Evolutionary conservation across 1,140 invertebrate species (phyloP), one percentile per base, ranked within the genome.

Genomic region (Galendromus occidentalis): DNA sequence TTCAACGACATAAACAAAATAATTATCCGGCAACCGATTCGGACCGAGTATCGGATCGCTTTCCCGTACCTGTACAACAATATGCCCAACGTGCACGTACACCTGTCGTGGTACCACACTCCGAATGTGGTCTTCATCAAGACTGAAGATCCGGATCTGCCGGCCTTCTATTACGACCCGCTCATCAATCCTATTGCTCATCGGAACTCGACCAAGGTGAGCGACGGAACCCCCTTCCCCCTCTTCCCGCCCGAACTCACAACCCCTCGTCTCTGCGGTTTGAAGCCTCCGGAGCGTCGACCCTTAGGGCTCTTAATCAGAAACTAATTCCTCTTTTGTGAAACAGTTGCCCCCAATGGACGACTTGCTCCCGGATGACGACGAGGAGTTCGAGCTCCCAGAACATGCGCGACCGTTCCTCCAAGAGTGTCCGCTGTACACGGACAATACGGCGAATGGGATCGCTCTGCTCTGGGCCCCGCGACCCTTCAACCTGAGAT

Each of bases 1-100:
- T 99, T 99, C 73, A 99, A 99, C 79, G 96, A 99, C 74, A 99
- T 99, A 64, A 98, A 99, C 73, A 99, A 99, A 76, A 97, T 99
- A 69, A 99, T 99, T 66, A 98, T 99, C 72, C 79, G 96, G 30
- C 94, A 98, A 73, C 94, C 94, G 30, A 91, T 99, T 69, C 82
- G 96, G 67, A 99, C 96, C 6, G 96, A 99, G 78, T 99, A 98
- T 76, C 83, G 95, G 67, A 99, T 99, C 74, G 95, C 95, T 2
- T 99, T 99, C 78, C 95, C 96, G 1, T 99, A 97, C 76, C 79
- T 99, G 64, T 99, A 98, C 76, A 99, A 99, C 76, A 98, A 97
- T 74, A 84, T 97, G 81, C 93, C 93, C 1, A 88, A 93, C 75
- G 94, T 87, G 79, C 74, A 80, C 70, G 91, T 95, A 0, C 88